phyloP scores from a whole-genome alignment of 2,888 invertebrate genomes.

The Osmoderma eremita region DNA sequence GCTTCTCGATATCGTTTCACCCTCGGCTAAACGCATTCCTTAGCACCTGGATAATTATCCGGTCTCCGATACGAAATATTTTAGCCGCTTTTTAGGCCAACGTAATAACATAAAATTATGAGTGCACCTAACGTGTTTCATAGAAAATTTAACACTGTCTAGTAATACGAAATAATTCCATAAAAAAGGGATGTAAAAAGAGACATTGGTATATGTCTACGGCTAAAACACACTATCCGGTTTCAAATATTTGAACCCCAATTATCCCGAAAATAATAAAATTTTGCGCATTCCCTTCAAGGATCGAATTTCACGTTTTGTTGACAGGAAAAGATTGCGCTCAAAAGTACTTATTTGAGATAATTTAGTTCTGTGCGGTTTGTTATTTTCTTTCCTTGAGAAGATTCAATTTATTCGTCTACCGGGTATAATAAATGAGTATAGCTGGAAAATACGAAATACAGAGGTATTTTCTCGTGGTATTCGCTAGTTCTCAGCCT shows the following conservation, averaged over 20 bases:
- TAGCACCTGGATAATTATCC: slow-evolving; percentile 33
- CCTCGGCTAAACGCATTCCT: slow-evolving; percentile 25
- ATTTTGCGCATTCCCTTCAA: slow-evolving; percentile 9
- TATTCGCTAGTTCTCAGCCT: slow-evolving; percentile 8
- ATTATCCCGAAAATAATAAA: slow-evolving; percentile 16
- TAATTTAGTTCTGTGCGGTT: slow-evolving; percentile 26
- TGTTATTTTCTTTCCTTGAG: slow-evolving; percentile 22
- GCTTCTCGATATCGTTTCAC: slow-evolving; percentile 32
- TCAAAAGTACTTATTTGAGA: slow-evolving; percentile 25
- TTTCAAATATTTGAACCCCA: slow-evolving; percentile 25
- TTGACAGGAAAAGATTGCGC: slow-evolving; percentile 28
- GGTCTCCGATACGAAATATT: slow-evolving; percentile 23
- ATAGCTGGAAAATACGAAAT: slow-evolving; percentile 28
- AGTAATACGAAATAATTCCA: background rate
- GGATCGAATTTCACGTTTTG: slow-evolving; percentile 35
- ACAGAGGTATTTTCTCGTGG: slow-evolving; percentile 16
- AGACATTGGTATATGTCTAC: background rate
- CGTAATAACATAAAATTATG: slow-evolving; percentile 14
- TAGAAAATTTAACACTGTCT: slow-evolving; percentile 5
- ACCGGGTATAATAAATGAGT: slow-evolving; percentile 22
- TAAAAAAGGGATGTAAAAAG: background rate
- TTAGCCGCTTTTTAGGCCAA: slow-evolving; percentile 5
- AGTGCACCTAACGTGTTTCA: background rate
- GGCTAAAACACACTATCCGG: slow-evolving; percentile 7
- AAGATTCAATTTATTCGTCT: slow-evolving; percentile 30